Percentiles rank a stretch among this genome's conserved stretches.
phyloP scores from a whole-genome alignment of 92 coral and sea anemone species.

The Virgularia gustaviana region DNA sequence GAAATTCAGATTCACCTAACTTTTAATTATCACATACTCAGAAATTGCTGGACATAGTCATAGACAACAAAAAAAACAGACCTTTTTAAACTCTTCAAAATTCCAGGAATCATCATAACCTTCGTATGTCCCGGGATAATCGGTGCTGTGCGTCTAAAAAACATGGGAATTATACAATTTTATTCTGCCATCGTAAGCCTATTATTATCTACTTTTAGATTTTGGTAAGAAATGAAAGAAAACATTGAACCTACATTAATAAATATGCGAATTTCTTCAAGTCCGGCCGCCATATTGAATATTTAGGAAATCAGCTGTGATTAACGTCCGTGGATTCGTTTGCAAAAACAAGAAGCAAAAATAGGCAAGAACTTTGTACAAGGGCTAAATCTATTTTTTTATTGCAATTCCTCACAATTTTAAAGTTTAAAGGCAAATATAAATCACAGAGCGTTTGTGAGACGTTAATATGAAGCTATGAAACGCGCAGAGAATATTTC shows the following conservation, averaged over 20 bases:
- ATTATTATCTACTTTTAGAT: neutral
- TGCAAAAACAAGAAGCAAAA: too few relatives aligned
- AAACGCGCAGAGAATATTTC: too few relatives aligned
- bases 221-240: neutral
- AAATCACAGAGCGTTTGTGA: too few relatives aligned
- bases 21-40: too few relatives aligned
- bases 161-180: neutral
- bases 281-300: slow-evolving; percentile 74
- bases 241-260: slow-evolving; percentile 60
- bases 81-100: slow-evolving; percentile 85
- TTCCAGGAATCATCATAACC: slow-evolving; percentile 99
- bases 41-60: too few relatives aligned
- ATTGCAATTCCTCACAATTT: too few relatives aligned
- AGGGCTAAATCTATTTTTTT: too few relatives aligned
- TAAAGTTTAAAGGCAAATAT: too few relatives aligned
- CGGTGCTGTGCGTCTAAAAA: slow-evolving; percentile 82
- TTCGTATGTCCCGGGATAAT: slow-evolving; percentile 84
- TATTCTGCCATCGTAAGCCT: neutral
- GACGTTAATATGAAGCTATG: too few relatives aligned
- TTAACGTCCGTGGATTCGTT: neutral
- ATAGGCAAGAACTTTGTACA: too few relatives aligned
- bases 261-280: slow-evolving; percentile 77
- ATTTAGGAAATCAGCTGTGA: slow-evolving; percentile 1
- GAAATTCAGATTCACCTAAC: too few relatives aligned
- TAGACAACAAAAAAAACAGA: too few relatives aligned